These are phyloP conservation scores for Macrobrachium rosenbergii DNA, from an alignment of 1,140 invertebrate genomes.

Conservation along the genomic window DNA sequence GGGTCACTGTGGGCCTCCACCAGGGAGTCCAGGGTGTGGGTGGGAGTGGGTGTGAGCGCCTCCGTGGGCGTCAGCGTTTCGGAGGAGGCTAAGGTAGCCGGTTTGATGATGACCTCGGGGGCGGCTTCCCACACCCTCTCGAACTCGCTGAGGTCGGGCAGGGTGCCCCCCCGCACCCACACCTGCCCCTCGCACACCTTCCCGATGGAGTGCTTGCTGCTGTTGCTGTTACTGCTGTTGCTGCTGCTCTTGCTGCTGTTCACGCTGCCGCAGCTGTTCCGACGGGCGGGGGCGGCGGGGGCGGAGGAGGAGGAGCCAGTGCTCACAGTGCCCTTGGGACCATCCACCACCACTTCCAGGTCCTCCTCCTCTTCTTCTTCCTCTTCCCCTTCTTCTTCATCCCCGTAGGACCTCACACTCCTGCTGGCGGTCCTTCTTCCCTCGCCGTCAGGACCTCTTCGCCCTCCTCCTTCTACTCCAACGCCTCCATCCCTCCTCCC, in stretches of 20 bases:
- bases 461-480: no score
- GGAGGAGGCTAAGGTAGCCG: constrained; percentile 47
- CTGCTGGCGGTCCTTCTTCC: no score
- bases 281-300: constrained; percentile 15
- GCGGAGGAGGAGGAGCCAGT: not conserved
- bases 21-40: constrained; percentile 27
- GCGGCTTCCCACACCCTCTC: constrained; percentile 56
- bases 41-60: not conserved
- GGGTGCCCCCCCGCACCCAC: constrained; percentile 5
- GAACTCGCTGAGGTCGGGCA: constrained; percentile 54
- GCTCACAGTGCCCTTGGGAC: not conserved
- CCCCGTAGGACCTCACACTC: no score
- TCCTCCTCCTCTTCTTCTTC: no score
- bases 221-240: not conserved
- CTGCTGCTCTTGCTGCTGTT: not conserved
- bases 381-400: no score
- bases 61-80: constrained; percentile 47
- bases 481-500: no score
- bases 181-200: constrained; percentile 10
- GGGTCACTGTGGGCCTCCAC: constrained; percentile 18
- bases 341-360: no score
- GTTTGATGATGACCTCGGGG: constrained; percentile 40
- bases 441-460: no score
- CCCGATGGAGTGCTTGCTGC: not conserved
- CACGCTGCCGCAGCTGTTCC: constrained; percentile 11